These are phyloP conservation scores for Ochlodes sylvanus DNA, from an alignment of 2,888 invertebrate genomes.

Conservation along the genomic window DNA sequence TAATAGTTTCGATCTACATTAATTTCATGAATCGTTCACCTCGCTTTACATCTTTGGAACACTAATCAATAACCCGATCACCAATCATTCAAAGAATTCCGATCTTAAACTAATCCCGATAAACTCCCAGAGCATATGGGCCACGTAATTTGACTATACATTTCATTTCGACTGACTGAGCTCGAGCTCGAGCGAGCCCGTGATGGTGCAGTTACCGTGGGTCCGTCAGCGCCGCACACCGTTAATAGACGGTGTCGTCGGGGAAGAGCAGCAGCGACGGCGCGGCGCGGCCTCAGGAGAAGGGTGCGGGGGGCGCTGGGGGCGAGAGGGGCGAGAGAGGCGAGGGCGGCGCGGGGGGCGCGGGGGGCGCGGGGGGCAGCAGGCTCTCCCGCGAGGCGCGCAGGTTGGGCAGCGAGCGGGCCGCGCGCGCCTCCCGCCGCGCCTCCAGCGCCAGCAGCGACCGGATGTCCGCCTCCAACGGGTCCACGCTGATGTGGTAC, in stretches of 20 bases:
- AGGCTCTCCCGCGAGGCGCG: constrained; percentile 88
- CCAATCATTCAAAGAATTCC: no score
- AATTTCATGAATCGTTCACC: no score
- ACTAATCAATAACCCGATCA: no score
- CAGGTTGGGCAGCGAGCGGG: constrained; percentile 88
- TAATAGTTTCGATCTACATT: no score
- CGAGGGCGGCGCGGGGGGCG: constrained; percentile 42
- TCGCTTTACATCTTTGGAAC: no score
- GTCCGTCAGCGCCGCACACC: constrained; percentile 31
- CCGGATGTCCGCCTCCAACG: constrained; percentile 75
- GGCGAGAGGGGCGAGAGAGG: constrained; percentile 40
- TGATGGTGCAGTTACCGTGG: not conserved
- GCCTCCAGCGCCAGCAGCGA: constrained; percentile 79
- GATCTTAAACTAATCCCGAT: no score
- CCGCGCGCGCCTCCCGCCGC: constrained; percentile 72
- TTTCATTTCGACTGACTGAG: no score
- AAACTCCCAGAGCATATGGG: no score
- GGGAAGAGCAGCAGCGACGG: constrained; percentile 63
- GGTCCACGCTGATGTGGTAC: constrained; percentile 80
- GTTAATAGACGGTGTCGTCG: constrained; percentile 76
- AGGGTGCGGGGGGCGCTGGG: constrained; percentile 39
- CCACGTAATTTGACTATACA: no score
- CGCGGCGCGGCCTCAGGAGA: constrained; percentile 49
- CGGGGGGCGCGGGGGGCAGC: constrained; percentile 62
- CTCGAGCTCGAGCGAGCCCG: no score